Base-by-base conservation (phyloP, 2,797 vertebrate species). In the Darevskia mixta region DNA sequence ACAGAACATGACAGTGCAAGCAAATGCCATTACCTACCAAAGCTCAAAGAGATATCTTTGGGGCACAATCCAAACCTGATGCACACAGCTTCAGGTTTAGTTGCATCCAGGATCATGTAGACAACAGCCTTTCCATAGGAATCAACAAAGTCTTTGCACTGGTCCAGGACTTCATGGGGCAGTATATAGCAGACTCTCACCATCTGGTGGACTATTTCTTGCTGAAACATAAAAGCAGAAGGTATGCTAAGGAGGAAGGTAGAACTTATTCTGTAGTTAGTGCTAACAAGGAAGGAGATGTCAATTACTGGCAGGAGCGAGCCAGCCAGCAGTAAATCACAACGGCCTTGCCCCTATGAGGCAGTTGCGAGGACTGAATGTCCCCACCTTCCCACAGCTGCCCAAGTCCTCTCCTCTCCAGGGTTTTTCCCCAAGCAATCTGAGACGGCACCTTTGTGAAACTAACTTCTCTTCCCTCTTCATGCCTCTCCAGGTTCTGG, bases 91-190 rank as follows among this genome's bases (percentile, higher is more conserved):
- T 97, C 95, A 0, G 99, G 98, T 91, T 97, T 96, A 0, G 97
- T 96, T 93, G 98, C 96, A 88, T 98, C 95, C 90, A 98, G 89
- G 32, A 99, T 96, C 90, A 99, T 95, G 2, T 97, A 95, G 79
- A 99, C 96, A 94, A 99, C 98, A 2, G 98, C 97, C 82, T 96
- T 93, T 83, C 98, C 98, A 0, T 99, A 99, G 0, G 96, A 95
- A 17, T 98, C 96, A 0, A 99, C 94, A 0, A 99, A 95, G 90
- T 99, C 98, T 82, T 97, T 97, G 88, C 99, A 99, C 94, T 98
- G 95, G 3, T 87, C 55, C 0, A 92, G 81, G 86, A 98, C 20
- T 0, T 97, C 88, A 0, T 87, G 4, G 0, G 99, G 99, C 94
- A 99, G 89, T 8, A 97, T 3, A 0, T 94, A 85, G 91, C 99